A percentile compares a stretch with the other conserved stretches of the same genome.
phyloP scores from a whole-genome alignment of 2,113 vertebrate genomes.

The Nanorana parkeri region DNA sequence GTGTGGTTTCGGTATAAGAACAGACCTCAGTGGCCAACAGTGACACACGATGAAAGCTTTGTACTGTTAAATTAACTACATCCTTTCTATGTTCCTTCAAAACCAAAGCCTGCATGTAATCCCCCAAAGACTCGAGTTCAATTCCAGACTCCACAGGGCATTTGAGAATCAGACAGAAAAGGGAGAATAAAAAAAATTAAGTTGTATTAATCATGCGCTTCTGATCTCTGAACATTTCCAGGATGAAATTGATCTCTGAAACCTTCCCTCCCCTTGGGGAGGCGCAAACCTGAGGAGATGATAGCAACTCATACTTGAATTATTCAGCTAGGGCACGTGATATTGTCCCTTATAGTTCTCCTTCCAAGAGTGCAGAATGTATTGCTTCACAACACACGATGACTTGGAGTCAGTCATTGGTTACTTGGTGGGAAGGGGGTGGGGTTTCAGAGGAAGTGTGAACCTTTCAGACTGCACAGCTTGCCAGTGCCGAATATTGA shows the following conservation, averaged over 20 bases:
- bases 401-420: slow-evolving; percentile 7
- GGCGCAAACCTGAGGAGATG: slow-evolving; percentile 5
- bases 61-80: slow-evolving; percentile 7
- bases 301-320: slow-evolving; percentile 9
- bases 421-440: too few species aligned
- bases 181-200: not conserved
- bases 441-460: too few species aligned
- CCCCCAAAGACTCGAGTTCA: not conserved
- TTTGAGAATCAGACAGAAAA: not conserved
- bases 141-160: slow-evolving; percentile 20
- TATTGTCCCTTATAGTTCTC: not conserved
- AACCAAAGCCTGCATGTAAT: not conserved
- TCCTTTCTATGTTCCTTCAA: slow-evolving; percentile 6
- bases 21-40: not conserved
- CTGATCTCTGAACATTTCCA: slow-evolving; percentile 40
- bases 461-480: too few species aligned
- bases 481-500: too few species aligned
- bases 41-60: slow-evolving; percentile 2
- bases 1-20: not conserved
- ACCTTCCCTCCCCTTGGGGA: not conserved
- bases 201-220: slow-evolving; percentile 17
- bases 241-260: not conserved
- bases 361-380: not conserved
- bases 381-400: not conserved
- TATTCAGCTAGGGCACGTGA: not conserved